Evolutionary conservation across 1,140 invertebrate species (phyloP).

Genomic region (Grapholita molesta): DNA sequence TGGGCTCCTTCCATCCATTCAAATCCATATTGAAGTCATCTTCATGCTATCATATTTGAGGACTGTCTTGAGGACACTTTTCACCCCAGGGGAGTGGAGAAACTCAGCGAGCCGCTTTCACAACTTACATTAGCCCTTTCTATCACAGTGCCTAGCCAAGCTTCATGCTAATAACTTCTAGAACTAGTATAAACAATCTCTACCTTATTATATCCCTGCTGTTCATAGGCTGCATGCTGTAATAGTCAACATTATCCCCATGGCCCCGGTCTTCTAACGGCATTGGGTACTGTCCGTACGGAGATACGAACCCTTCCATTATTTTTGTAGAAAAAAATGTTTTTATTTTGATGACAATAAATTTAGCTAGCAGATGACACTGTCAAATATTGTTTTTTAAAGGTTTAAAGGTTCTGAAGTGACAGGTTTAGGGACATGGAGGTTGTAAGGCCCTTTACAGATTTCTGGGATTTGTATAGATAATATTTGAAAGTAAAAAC

Average conservation of each 20-base stretch:
- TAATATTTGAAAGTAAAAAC: no score
- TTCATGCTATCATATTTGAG: no score
- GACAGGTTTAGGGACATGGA: no score
- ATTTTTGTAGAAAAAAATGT: slow-evolving; percentile 21
- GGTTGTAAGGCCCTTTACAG: no score
- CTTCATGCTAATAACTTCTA: background rate
- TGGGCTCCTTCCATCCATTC: no score
- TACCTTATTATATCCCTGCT: slow-evolving; percentile 36
- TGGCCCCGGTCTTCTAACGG: slow-evolving; percentile 40
- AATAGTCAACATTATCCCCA: slow-evolving; percentile 61
- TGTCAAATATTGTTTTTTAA: background rate
- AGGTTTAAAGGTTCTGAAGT: background rate
- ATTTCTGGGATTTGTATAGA: no score
- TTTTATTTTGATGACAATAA: slow-evolving; percentile 19
- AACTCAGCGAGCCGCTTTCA: no score
- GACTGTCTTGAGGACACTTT: no score
- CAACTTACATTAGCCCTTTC: no score
- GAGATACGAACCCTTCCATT: slow-evolving; percentile 55
- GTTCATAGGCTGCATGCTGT: slow-evolving; percentile 41
- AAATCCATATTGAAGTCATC: no score
- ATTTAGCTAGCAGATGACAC: slow-evolving; percentile 8
- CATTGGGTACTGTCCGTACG: slow-evolving; percentile 40
- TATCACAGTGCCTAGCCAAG: no score
- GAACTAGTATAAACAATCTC: background rate
- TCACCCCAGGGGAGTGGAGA: no score